Evolutionary conservation across 2,888 invertebrate genomes (phyloP).

Genomic region (Atethmia centrago): DNA sequence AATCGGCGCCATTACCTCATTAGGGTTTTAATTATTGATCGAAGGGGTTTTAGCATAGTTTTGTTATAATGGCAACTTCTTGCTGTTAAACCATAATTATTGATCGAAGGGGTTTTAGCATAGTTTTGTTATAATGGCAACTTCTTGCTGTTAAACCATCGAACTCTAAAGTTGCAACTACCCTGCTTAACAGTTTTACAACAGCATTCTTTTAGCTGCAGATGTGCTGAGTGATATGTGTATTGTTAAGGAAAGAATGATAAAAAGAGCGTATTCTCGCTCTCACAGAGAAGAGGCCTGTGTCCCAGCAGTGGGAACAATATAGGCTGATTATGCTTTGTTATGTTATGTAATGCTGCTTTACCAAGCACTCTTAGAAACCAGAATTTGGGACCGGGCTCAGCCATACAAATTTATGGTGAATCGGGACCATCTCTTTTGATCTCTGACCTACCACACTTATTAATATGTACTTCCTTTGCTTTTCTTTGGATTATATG

Average conservation of each 20-base stretch:
- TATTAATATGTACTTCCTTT: not conserved
- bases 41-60: conserved; percentile 20
- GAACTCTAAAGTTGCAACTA: not conserved
- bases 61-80: no score
- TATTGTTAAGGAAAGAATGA: not conserved
- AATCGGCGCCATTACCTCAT: no score
- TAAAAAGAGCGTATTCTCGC: not conserved
- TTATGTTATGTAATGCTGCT: not conserved
- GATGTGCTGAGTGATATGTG: not conserved
- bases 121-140: not conserved
- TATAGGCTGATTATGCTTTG: no score
- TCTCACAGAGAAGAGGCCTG: not conserved
- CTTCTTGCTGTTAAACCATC: not conserved
- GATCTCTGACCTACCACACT: not conserved
- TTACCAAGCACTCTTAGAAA: no score
- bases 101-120: conserved; percentile 24
- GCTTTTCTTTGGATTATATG: not conserved
- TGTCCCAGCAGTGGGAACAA: not conserved
- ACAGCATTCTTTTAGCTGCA: not conserved
- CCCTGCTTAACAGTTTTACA: not conserved
- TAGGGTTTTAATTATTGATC: no score
- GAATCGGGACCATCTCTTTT: not conserved
- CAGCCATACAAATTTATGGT: not conserved
- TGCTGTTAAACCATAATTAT: no score
- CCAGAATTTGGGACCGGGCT: not conserved